Evolutionary conservation across 2,113 vertebrate genomes (phyloP), one percentile per base, ranked within the genome.

Genomic region (Misgurnus anguillicaudatus): DNA sequence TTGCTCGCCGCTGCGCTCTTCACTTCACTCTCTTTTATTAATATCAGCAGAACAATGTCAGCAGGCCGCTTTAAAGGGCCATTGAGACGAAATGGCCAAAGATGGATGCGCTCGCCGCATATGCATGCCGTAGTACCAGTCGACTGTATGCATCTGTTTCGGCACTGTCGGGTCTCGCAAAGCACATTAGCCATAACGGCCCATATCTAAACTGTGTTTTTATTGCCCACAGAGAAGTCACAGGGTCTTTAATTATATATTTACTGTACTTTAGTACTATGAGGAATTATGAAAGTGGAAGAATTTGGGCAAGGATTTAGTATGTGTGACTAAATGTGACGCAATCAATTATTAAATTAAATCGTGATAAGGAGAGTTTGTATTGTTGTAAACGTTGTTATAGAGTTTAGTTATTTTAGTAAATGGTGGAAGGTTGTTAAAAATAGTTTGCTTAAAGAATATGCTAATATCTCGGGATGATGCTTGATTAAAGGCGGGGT

Each of bases 11-110:
- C 83, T 80, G 83, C 84, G 87, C 85, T 87, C 83, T 76, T 81
- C 77, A 85, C 77, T 75, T 77, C 82, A 38, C 80, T 79, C 85
- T 83, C 84, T 84, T 91, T 91, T 89, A 91, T 90, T 90, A 91
- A 89, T 88, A 89, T 89, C 88, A 87, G 88, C 86, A 91, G 89
- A 89, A 89, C 87, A 84, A 87, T 87, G 88, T 90, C 88, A 90
- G 87, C 88, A 89, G 77, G 86, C 83, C 76, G 74, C 74, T 87
- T 86, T 85, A 85, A 78, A 87, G 76, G 77, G 85, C 83, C 88
- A 86, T 76, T 83, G 82, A 53, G 84, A 61, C 83, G 77, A 82
- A 82, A 75, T 64, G 78, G 64, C 17, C n/a, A 47, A 67, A 80
- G 80, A 80, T 75, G 78, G 70, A 74, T 67, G 68, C 68, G 58